These are phyloP conservation scores for Lucilia cuprina DNA, from an alignment of 1,140 invertebrate genomes.

Conservation along the genomic window DNA sequence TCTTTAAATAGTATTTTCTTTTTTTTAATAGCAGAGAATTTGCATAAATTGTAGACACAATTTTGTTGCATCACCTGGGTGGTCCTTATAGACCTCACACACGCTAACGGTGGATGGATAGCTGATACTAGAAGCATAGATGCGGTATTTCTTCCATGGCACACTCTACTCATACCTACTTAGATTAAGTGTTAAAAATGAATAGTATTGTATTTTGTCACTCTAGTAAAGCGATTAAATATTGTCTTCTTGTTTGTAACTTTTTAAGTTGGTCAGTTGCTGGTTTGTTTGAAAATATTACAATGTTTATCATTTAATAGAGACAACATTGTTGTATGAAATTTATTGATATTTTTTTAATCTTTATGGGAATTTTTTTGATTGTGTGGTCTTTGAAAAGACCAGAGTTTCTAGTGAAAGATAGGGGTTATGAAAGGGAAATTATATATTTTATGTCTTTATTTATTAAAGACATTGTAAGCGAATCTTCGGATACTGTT, in stretches of 20 bases:
- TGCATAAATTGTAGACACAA: not conserved
- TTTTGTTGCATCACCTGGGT: not conserved
- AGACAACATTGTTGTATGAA: not conserved
- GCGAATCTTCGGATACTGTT: too few species aligned
- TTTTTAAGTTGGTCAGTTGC: not conserved
- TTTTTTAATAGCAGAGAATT: not conserved
- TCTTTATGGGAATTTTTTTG: conserved; percentile 6
- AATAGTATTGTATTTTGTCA: not conserved
- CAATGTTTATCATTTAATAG: conserved; percentile 16
- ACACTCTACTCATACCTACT: not conserved
- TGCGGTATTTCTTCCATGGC: not conserved
- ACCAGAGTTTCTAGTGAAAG: not conserved
- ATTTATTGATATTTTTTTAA: conserved; percentile 21
- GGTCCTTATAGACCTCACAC: not conserved
- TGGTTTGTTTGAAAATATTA: not conserved
- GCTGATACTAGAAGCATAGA: not conserved
- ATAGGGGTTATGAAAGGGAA: not conserved
- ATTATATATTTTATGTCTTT: too few species aligned
- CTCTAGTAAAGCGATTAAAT: conserved; percentile 16
- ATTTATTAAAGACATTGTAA: too few species aligned
- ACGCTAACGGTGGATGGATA: not conserved
- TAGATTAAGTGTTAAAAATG: not conserved
- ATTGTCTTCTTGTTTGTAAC: not conserved
- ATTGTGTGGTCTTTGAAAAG: not conserved
- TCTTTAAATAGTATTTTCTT: not conserved